Percentiles rank a stretch among this genome's conserved stretches.
Evolutionary conservation across 2,797 vertebrate genomes (phyloP).

Genomic region (Silurus lanzhouensis): DNA sequence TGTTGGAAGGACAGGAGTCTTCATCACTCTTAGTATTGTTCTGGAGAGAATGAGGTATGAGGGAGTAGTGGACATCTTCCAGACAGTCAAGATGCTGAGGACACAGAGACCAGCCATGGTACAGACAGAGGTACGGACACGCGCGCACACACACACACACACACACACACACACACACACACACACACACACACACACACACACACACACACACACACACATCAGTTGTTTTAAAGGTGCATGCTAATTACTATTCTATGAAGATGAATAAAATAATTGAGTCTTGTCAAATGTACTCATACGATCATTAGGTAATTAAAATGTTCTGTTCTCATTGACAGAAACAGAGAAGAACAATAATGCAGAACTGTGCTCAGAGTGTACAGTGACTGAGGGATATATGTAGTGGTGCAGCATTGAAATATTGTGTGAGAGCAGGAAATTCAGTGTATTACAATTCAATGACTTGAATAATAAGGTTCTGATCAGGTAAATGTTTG

Average conservation of each 20-base stretch:
- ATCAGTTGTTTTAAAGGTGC: too few species aligned
- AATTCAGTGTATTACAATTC: background rate
- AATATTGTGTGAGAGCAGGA: background rate
- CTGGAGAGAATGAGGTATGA: slow-evolving; percentile 99
- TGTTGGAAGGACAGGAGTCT: slow-evolving; percentile 97
- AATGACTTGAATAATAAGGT: slow-evolving; percentile 4
- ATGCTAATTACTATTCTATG: too few species aligned
- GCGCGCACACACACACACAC: background rate
- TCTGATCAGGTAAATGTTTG: slow-evolving; percentile 9
- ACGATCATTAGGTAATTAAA: background rate
- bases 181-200: too few species aligned
- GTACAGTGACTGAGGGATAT: background rate
- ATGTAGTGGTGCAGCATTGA: background rate
- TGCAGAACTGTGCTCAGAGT: background rate
- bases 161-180: too few species aligned
- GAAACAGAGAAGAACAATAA: background rate
- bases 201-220: too few species aligned
- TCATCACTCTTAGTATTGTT: slow-evolving; percentile 99
- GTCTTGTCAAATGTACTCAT: too few species aligned
- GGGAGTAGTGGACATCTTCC: slow-evolving; percentile 99
- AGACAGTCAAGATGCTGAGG: slow-evolving; percentile 99
- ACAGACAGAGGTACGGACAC: slow-evolving; percentile 91
- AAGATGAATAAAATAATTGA: too few species aligned
- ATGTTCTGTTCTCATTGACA: background rate
- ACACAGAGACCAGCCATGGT: slow-evolving; percentile 99